Evolutionary conservation across 2,113 vertebrate species (phyloP).

Genomic region (Pampusana beccarii): DNA sequence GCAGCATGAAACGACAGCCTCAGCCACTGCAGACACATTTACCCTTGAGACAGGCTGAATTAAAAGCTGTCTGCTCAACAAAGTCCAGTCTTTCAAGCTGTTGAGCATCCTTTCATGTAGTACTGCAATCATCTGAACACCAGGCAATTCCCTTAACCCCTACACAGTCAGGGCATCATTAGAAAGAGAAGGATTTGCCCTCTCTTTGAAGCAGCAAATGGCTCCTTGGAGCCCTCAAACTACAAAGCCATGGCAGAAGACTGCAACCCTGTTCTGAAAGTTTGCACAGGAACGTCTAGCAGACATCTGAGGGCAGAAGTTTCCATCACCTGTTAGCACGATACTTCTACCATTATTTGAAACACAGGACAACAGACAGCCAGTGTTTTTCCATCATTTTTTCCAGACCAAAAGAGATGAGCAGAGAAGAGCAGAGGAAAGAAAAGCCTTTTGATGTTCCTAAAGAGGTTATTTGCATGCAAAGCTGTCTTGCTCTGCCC

Average conservation of each 20-base stretch:
- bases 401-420: neutral
- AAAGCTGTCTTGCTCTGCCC: constrained; percentile 26
- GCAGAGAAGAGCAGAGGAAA: neutral
- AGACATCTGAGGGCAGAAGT: neutral
- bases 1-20: neutral
- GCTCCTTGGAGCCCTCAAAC: neutral
- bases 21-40: neutral
- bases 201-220: neutral
- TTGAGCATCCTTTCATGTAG: neutral
- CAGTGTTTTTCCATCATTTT: neutral
- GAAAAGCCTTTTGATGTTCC: constrained; percentile 7
- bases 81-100: neutral
- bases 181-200: neutral
- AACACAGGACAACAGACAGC: neutral
- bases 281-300: neutral
- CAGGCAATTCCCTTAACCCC: neutral
- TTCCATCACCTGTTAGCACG: neutral
- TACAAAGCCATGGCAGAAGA: neutral
- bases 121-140: neutral
- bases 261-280: neutral
- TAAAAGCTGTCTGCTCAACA: neutral
- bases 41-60: neutral
- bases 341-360: neutral
- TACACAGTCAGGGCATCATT: neutral
- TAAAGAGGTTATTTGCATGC: constrained; percentile 26